Base-by-base conservation (phyloP, 2,888 invertebrate species). In the Calliopum simillimum region DNA sequence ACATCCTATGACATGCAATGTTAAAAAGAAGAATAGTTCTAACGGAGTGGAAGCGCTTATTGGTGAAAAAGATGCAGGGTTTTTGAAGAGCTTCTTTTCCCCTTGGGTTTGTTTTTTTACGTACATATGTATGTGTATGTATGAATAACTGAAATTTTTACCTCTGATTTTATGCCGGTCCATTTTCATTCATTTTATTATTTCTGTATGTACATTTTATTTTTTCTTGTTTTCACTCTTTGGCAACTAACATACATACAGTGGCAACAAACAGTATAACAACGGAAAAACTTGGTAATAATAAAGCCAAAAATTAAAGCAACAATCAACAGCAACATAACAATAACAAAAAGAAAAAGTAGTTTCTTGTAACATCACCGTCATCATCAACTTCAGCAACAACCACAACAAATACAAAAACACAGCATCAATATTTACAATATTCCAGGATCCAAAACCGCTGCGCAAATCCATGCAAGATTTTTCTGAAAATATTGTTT, bases 101-200 rank as follows among this genome's bases (percentile, higher is more conserved):
- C n/a, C n/a, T n/a, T n/a, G n/a, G n/a, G n/a, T n/a, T n/a, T n/a
- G n/a, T n/a, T n/a, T n/a, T n/a, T n/a, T n/a, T n/a, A n/a, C n/a
- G n/a, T 47, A 58, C 13, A 46, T 53, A 41, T 56, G 46, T 47
- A 14, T 33, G 21, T 67, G 14, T 44, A 56, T 4, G 3, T 16
- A 14, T 11, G 4, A 23, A 67, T 16, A 12, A 33, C 33, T 33
- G 33, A 79, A 78, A 77, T 6, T 33, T 16, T 43, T 43, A 16
- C n/a, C 58, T 14, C 6, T 33, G 56, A 14, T 14, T 25, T 14
- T 16, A 16, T 6, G 8, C n/a, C 11, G n/a, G 5, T 33, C n/a
- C n/a, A n/a, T 33, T n/a, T 58, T 11, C 58, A 16, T 16, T n/a
- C 33, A 3, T 59, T 11, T n/a, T 3, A n/a, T 8, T 41, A 41